These are phyloP conservation scores for Paramuricea clavata DNA, from an alignment of 92 coral and sea anemone genomes.

Conservation along the genomic window DNA sequence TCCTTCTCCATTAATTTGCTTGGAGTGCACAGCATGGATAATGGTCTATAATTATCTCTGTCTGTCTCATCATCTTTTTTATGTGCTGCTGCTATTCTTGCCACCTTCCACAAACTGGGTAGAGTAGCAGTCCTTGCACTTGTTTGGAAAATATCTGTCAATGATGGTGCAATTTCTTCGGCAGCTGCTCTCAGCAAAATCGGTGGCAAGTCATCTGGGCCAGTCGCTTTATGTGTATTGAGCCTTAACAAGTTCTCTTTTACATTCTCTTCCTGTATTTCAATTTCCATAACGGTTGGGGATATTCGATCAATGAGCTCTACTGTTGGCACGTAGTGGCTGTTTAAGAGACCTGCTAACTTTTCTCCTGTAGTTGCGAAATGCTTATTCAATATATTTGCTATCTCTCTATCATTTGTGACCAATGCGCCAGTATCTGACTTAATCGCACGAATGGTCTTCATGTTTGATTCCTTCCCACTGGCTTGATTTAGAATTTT, in stretches of 20 bases:
- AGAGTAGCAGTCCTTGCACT: constrained; percentile 19
- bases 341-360: constrained; percentile 22
- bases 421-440: constrained; percentile 20
- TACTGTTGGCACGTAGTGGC: neutral
- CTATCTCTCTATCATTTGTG: constrained; percentile 51
- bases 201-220: constrained; percentile 55
- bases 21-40: constrained; percentile 52
- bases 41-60: constrained; percentile 56
- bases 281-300: constrained; percentile 33
- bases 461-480: constrained; percentile 27
- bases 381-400: constrained; percentile 49
- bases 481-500: constrained; percentile 41
- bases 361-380: constrained; percentile 55
- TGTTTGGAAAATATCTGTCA: constrained; percentile 43
- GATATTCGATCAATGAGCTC: constrained; percentile 21
- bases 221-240: constrained; percentile 46
- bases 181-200: constrained; percentile 46
- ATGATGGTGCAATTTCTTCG: constrained; percentile 33
- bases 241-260: constrained; percentile 19
- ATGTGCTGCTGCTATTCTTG: constrained; percentile 36
- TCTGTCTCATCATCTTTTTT: constrained; percentile 61
- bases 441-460: constrained; percentile 37
- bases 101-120: constrained; percentile 56
- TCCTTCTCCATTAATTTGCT: constrained; percentile 65
- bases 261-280: constrained; percentile 43